Percentiles rank a stretch among this genome's conserved stretches.
Evolutionary conservation across 2,888 invertebrate species (phyloP).

Genomic region (Caenorhabditis plicata): DNA sequence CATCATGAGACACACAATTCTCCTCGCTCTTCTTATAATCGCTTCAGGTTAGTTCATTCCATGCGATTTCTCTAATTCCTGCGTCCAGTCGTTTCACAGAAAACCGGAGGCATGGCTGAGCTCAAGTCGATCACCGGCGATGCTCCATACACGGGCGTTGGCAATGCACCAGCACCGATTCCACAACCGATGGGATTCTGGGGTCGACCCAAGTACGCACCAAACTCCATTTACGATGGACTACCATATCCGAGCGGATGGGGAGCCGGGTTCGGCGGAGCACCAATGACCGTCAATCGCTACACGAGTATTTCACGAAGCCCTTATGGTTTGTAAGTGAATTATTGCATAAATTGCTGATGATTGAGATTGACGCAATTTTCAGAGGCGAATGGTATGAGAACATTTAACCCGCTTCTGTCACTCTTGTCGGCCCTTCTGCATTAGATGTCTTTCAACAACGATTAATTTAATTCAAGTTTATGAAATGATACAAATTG

Average conservation of each 20-base stretch:
- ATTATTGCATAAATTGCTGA: constrained; percentile 7
- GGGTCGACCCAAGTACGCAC: constrained; percentile 44
- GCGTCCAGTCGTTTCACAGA: too few species aligned
- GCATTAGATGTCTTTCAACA: constrained; percentile 15
- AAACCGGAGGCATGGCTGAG: constrained; percentile 45
- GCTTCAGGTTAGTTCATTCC: constrained; percentile 18
- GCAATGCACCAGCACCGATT: constrained; percentile 46
- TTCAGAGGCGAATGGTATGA: constrained; percentile 30
- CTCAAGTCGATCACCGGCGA: constrained; percentile 46
- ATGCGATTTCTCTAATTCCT: too few species aligned
- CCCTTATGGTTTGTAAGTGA: constrained; percentile 50
- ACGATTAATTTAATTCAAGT: too few species aligned
- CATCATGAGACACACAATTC: constrained; percentile 4
- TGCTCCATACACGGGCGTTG: constrained; percentile 42
- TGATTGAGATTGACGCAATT: constrained; percentile 1
- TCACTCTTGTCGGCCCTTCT: constrained; percentile 17
- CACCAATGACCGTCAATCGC: constrained; percentile 28
- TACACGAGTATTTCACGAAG: constrained; percentile 36
- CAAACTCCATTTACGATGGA: constrained; percentile 16
- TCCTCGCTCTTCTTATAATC: constrained; percentile 8
- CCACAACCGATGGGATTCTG: constrained; percentile 51
- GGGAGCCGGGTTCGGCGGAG: constrained; percentile 18
- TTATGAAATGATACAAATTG: too few species aligned
- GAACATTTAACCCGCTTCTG: constrained; percentile 19
- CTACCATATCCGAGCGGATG: constrained; percentile 26